Conservation (phyloP, 2,113 vertebrate species). For the Xenopus borealis region DNA sequence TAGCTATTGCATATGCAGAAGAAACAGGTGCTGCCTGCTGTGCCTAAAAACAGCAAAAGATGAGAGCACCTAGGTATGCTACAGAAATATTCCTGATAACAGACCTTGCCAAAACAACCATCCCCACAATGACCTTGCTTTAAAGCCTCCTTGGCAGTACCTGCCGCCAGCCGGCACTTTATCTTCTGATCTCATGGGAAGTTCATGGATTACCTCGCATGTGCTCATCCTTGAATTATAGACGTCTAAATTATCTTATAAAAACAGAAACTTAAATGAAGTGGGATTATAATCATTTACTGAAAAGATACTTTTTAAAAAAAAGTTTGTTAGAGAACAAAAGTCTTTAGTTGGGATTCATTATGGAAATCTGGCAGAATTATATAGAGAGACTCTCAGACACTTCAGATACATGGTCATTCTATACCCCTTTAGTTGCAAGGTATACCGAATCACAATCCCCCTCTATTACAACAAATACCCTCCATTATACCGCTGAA, state of each 20-base stretch:
- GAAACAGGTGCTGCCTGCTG: background rate
- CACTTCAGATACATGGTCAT: no score
- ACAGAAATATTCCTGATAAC: background rate
- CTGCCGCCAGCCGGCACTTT: conserved; percentile 37
- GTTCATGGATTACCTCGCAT: conserved; percentile 2
- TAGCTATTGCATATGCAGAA: background rate
- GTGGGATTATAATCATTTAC: conserved; percentile 13
- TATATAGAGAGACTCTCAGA: no score
- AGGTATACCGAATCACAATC: no score
- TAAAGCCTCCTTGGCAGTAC: conserved; percentile 9
- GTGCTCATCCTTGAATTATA: conserved; percentile 33
- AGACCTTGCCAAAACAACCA: conserved; percentile 27
- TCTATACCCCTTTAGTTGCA: no score
- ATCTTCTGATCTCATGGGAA: conserved; percentile 29
- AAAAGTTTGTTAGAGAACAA: conserved; percentile 10
- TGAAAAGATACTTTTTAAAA: conserved; percentile 7
- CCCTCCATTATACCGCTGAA: no score
- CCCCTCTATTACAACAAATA: no score
- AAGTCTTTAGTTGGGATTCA: background rate
- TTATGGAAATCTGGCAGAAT: no score
- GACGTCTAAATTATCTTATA: conserved; percentile 19
- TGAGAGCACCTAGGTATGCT: background rate
- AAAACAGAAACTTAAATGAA: background rate
- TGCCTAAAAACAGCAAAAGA: background rate
- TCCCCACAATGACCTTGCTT: conserved; percentile 20